These are phyloP conservation scores for Archivesica marissinica DNA, from an alignment of 1,140 invertebrate genomes.

Conservation along the genomic window DNA sequence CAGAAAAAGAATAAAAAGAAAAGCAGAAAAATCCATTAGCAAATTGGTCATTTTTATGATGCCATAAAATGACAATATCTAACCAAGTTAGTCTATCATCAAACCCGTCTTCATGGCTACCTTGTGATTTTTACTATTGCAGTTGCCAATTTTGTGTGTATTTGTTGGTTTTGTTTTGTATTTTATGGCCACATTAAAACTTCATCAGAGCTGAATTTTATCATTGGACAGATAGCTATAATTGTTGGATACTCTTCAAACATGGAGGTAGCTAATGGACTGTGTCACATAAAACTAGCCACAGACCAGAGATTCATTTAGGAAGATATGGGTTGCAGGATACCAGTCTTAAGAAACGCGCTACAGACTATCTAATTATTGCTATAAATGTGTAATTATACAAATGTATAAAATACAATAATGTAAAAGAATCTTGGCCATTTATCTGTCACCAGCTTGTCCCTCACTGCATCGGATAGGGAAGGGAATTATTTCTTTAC, in stretches of 20 bases:
- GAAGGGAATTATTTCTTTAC: neutral
- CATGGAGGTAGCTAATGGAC: conserved; percentile 6
- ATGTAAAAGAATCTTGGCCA: neutral
- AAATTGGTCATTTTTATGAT: conserved; percentile 35
- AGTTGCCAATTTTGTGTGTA: neutral
- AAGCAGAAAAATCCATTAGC: conserved; percentile 30
- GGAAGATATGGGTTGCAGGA: neutral
- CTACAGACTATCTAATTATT: neutral
- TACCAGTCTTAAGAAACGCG: conserved; percentile 2
- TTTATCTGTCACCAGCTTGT: neutral
- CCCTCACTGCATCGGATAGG: neutral
- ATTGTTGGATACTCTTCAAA: conserved; percentile 38
- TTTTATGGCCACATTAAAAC: conserved; percentile 25
- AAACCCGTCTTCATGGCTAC: neutral
- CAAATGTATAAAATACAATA: neutral
- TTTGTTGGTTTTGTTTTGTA: conserved; percentile 16
- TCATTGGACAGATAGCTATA: conserved; percentile 1
- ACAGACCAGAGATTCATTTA: conserved; percentile 4
- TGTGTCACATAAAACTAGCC: neutral
- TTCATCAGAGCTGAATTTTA: conserved; percentile 14
- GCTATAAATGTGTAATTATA: conserved; percentile 1
- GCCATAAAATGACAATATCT: conserved; percentile 4
- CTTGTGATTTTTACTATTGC: conserved; percentile 19
- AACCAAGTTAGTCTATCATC: neutral
- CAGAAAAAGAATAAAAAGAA: neutral